phyloP scores from a whole-genome alignment of 2,797 vertebrate species.

The Todus mexicanus region DNA sequence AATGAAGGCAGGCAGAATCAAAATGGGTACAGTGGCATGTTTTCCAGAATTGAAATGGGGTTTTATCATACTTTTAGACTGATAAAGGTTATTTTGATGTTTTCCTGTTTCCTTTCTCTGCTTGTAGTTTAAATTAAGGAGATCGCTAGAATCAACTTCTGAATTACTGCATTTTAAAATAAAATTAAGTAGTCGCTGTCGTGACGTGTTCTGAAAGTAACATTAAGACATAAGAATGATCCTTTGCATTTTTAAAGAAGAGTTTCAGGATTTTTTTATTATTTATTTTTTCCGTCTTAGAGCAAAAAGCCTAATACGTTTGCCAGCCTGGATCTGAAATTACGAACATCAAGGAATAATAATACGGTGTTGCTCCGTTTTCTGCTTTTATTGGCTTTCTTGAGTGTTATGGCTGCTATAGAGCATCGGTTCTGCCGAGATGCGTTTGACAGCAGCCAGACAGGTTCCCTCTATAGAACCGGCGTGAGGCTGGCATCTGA shows the following conservation, averaged over 20 bases:
- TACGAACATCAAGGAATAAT: not conserved
- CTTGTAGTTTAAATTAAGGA: not conserved
- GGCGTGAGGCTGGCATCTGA: not conserved
- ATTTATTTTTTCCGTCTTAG: not conserved
- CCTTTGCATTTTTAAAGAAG: not conserved
- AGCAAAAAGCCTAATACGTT: not conserved
- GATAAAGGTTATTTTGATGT: not conserved
- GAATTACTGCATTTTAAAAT: not conserved
- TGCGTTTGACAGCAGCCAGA: slow-evolving; percentile 20
- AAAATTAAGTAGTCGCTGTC: not conserved
- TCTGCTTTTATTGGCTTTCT: not conserved
- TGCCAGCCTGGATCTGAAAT: not conserved
- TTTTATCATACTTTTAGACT: not conserved
- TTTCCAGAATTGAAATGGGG: not conserved
- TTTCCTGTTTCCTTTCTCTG: not conserved
- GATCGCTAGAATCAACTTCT: not conserved
- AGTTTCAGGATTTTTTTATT: not conserved
- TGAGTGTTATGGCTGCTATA: not conserved
- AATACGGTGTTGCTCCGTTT: not conserved
- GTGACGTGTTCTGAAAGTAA: not conserved
- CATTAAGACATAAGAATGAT: not conserved
- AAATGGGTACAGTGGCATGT: not conserved
- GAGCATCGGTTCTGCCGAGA: not conserved
- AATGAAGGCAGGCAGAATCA: not conserved
- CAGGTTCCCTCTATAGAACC: not conserved